Conservation (phyloP, 2,888 invertebrate species). For the Melolontha melolontha region DNA sequence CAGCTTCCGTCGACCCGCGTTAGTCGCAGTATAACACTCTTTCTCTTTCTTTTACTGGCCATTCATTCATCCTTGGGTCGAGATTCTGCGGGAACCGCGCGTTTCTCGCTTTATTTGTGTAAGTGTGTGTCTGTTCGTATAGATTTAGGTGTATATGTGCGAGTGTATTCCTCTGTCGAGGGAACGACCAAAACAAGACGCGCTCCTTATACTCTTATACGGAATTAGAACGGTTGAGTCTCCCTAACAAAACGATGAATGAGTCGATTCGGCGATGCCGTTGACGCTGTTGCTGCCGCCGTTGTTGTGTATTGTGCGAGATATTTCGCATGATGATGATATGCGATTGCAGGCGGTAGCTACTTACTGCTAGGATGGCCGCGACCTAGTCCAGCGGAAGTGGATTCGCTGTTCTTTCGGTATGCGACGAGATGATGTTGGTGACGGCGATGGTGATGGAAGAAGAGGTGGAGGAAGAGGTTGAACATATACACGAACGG, state of each 20-base stretch:
- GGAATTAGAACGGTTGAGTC: constrained; percentile 58
- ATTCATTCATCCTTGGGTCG: constrained; percentile 63
- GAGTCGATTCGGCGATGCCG: constrained; percentile 45
- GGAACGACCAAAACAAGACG: constrained; percentile 54
- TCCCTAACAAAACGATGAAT: constrained; percentile 59
- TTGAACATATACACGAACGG: no score
- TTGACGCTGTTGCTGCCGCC: background rate
- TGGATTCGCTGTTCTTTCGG: constrained; percentile 25
- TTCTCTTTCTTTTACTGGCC: constrained; percentile 49
- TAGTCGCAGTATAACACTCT: constrained; percentile 50
- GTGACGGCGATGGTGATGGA: no score
- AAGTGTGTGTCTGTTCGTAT: background rate
- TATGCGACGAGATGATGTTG: no score
- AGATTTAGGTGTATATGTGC: background rate
- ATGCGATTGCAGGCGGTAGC: constrained; percentile 2
- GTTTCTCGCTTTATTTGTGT: constrained; percentile 7
- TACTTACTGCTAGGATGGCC: constrained; percentile 34
- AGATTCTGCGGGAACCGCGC: constrained; percentile 65
- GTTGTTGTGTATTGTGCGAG: constrained; percentile 6
- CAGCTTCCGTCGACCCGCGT: constrained; percentile 55
- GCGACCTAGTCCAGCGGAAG: constrained; percentile 55
- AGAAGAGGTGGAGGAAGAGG: no score
- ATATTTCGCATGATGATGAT: constrained; percentile 26
- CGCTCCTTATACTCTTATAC: constrained; percentile 56
- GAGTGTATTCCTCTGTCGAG: background rate